Evolutionary conservation across 2,888 invertebrate species (phyloP).

Genomic region (Venusia cambrica): DNA sequence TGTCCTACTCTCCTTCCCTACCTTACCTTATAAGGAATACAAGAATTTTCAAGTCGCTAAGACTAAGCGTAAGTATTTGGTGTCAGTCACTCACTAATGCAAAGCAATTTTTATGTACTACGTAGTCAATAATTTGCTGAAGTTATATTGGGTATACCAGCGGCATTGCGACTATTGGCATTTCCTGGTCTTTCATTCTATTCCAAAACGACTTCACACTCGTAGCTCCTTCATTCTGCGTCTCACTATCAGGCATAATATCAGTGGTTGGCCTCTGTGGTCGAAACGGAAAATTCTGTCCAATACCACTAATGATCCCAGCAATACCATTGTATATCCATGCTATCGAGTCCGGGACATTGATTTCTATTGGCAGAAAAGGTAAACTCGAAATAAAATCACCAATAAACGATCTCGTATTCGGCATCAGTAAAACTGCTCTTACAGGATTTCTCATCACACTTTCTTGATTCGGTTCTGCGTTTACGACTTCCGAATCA

Average conservation of each 20-base stretch:
- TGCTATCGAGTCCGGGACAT: conserved; percentile 81
- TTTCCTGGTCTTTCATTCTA: conserved; percentile 32
- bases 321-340: conserved; percentile 62
- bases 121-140: conserved; percentile 1
- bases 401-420: conserved; percentile 55
- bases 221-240: conserved; percentile 27
- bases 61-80: too few species aligned
- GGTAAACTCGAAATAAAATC: conserved; percentile 75
- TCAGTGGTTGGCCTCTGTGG: conserved; percentile 31
- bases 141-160: conserved; percentile 28
- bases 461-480: conserved; percentile 32
- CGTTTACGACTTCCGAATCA: conserved; percentile 55
- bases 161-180: conserved; percentile 51
- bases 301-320: conserved; percentile 54
- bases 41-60: too few species aligned
- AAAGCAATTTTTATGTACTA: too few species aligned
- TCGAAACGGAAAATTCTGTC: conserved; percentile 52
- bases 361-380: conserved; percentile 83
- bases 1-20: too few species aligned
- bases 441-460: conserved; percentile 27
- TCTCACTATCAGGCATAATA: too few species aligned
- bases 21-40: too few species aligned
- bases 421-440: conserved; percentile 44
- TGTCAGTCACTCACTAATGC: too few species aligned
- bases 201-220: conserved; percentile 39